These are phyloP conservation scores for Tineola bisselliella DNA, from an alignment of 2,888 invertebrate species.

Conservation along the genomic window DNA sequence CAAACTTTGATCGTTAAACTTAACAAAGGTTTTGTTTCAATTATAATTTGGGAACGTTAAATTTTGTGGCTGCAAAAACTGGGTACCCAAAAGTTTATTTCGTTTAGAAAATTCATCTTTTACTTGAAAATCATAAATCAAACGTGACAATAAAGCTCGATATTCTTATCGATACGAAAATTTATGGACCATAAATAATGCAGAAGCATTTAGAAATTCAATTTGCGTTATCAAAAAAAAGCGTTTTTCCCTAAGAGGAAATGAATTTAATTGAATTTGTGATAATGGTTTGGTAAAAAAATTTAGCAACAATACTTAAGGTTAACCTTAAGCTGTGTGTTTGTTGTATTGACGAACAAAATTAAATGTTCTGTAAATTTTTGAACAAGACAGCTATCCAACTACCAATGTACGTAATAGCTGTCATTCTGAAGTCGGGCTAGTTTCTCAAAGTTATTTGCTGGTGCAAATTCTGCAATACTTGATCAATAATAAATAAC, in stretches of 20 bases:
- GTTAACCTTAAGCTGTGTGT: no score
- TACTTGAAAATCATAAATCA: conserved; percentile 12
- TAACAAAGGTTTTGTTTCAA: conserved; percentile 9
- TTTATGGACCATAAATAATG: conserved; percentile 15
- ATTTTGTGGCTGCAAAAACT: background rate
- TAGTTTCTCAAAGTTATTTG: background rate
- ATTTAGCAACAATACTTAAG: no score
- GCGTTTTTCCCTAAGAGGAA: background rate
- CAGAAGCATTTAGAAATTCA: conserved; percentile 14
- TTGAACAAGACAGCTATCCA: background rate
- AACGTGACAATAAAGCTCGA: conserved; percentile 13
- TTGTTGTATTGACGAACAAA: no score
- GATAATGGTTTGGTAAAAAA: background rate
- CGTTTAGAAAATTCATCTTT: conserved; percentile 11
- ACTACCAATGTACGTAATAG: background rate
- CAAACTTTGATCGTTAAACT: conserved; percentile 5
- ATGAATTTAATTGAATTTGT: conserved; percentile 13
- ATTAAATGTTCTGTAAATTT: no score
- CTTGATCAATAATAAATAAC: background rate
- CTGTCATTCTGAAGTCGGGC: background rate
- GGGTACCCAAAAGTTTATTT: background rate
- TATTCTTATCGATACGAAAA: conserved; percentile 14
- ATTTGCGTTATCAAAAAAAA: conserved; percentile 15
- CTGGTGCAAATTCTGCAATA: background rate
- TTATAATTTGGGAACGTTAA: conserved; percentile 1